Evolutionary conservation across 2,113 vertebrate genomes (phyloP), one percentile per base, ranked within the genome.

Genomic region (Gobiocypris rarus): DNA sequence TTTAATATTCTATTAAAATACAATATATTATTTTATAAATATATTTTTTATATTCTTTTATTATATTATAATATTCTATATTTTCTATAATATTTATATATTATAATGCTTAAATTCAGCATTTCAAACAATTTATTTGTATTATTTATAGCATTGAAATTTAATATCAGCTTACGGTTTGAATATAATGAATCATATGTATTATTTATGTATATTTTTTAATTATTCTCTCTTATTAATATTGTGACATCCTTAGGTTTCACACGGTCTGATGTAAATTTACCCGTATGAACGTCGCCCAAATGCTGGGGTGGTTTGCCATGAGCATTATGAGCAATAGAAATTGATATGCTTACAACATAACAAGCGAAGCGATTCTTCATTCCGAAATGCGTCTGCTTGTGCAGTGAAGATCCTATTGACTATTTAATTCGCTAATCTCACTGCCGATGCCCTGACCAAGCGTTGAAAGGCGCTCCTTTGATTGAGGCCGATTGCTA

Each of bases 341-440:
- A 52, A 75, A 75, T 75, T 26, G 71, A 75, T 45, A 50, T 52
- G 71, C 71, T 75, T 50, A 24, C 45, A 75, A 52, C 41, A 75
- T 52, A 52, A 48, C 71, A 75, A 75, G 38, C 9, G 8, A 75
- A 31, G 61, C 34, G 1, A 63, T 48, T 80, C 41, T 65, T 80
- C 75, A 45, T 58, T 78, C 61, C 24, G 43, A 65, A 43, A 80
- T 65, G 31, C 54, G 5, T 86, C 52, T 45, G 34, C 22, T 75
- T 75, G 48, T 43, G 50, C 26, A 3, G 13, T 50, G 41, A 70
- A 82, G 77, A 70, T 24, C 22, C 13, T 82, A 82, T 86, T 48
- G 79, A 86, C 75, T 50, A 3, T 54, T 69, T 71, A 67, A 78
- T 86, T 82, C 58, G 1, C 73, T 86, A 82, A 86, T 82, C 82